A percentile compares a stretch with the other conserved stretches of the same genome.
phyloP scores from a whole-genome alignment of 2,888 invertebrate species.

The Eristalis pertinax region DNA sequence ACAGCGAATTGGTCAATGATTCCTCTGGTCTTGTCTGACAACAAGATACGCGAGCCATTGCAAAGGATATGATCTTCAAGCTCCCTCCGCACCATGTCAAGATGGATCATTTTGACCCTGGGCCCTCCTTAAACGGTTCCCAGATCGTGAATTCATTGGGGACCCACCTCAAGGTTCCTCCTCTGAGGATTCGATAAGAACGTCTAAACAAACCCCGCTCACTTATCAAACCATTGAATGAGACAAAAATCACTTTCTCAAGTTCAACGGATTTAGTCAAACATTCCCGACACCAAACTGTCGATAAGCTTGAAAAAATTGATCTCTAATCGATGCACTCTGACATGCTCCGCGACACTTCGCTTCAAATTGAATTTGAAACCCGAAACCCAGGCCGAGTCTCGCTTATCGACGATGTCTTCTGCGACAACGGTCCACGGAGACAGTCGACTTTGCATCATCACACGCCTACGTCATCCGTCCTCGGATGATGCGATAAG shows the following conservation, averaged over 20 bases:
- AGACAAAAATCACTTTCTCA: too few species aligned
- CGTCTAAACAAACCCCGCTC: neutral
- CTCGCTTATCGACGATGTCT: neutral
- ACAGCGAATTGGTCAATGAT: too few species aligned
- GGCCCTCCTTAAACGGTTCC: too few species aligned
- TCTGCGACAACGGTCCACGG: neutral
- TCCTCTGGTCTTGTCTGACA: too few species aligned
- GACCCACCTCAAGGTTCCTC: too few species aligned
- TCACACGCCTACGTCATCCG: neutral
- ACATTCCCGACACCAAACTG: neutral
- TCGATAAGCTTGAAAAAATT: neutral
- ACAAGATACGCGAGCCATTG: too few species aligned
- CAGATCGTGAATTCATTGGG: too few species aligned
- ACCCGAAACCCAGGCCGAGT: neutral
- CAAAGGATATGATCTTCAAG: too few species aligned
- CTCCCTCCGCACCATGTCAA: too few species aligned
- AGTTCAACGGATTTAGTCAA: neutral
- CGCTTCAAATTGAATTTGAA: neutral
- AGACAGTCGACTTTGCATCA: neutral
- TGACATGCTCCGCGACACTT: neutral
- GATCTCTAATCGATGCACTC: neutral
- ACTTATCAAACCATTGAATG: neutral
- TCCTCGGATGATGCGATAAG: neutral
- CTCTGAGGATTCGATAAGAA: too few species aligned
- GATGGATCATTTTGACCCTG: too few species aligned